Base-by-base conservation (phyloP, 2,888 invertebrate species). In the Malacosoma neustria region DNA sequence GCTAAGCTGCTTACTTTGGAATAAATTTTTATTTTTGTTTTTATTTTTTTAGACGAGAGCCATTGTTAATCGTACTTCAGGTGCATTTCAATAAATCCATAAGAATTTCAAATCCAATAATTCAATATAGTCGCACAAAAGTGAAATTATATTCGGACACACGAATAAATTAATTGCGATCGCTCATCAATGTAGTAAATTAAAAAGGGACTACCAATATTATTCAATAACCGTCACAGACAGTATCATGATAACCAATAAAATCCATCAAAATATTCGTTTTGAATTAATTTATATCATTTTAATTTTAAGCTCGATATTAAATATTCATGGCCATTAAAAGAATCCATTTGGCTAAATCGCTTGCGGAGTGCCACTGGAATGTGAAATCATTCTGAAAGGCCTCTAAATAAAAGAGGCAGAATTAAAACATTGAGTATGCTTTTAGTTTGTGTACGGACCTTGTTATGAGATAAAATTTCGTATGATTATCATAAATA, bases 311-410 rank as follows among this genome's bases (percentile, higher is more conserved):
- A 55, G 51, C 58, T 57, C 55, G 61, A 56, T 57, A 61, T 74
- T 74, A 71, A 76, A 72, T 75, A 76, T 76, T 77, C 71, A 77
- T 74, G 68, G 58, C 54, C 66, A 67, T 75, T 71, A 66, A 66
- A 70, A 68, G 62, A 60, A 68, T 67, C 72, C 76, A 76, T 76
- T 77, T 74, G 55, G 61, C 53, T 56, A 62, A 72, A 72, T 52
- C 57, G 55, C 52, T 54, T 41, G 41, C 43, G 49, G 48, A 22
- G 22, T 22, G 22, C 22, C 22, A 22, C 22, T 22, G 22, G 22
- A 22, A 22, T 22, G 22, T 22, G 22, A 22, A 22, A 22, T 22
- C 22, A 22, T 22, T 22, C 22, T 22, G 22, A 22, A 9, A 7
- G 22, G 22, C 4, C 22, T 22, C 22, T 22, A 22, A 22, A 22